A percentile compares a stretch with the other conserved stretches of the same genome.
phyloP scores from a whole-genome alignment of 1,140 invertebrate species.

The Saccostrea cuccullata region DNA sequence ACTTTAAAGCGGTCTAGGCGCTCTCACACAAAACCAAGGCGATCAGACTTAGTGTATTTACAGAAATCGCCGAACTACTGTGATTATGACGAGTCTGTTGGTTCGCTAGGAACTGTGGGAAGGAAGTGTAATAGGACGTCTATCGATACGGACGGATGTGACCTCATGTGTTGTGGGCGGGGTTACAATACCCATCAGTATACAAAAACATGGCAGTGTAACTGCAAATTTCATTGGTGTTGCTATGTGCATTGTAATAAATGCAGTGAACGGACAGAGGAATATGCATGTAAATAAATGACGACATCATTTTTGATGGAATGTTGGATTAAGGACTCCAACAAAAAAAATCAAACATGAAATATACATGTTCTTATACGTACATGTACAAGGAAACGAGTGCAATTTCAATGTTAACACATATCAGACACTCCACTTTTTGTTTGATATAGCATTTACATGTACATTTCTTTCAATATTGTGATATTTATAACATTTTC shows the following conservation, averaged over 20 bases:
- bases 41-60: constrained; percentile 91
- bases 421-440: constrained; percentile 20
- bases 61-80: constrained; percentile 96
- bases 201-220: constrained; percentile 78
- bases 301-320: neutral
- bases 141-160: constrained; percentile 78
- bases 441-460: constrained; percentile 36
- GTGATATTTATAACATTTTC: constrained; percentile 22
- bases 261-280: constrained; percentile 78
- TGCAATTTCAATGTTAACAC: constrained; percentile 28
- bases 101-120: constrained; percentile 77
- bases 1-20: constrained; percentile 85
- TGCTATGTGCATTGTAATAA: constrained; percentile 80
- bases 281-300: constrained; percentile 78
- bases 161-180: constrained; percentile 81
- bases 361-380: neutral
- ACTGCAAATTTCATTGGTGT: constrained; percentile 81
- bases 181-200: constrained; percentile 80
- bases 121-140: constrained; percentile 79
- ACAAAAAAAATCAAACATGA: neutral
- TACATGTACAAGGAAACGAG: neutral
- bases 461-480: constrained; percentile 24
- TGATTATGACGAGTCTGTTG: constrained; percentile 84
- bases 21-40: constrained; percentile 72
- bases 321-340: neutral